Evolutionary conservation across 2,888 invertebrate genomes (phyloP).

Genomic region (Acronicta leporina): DNA sequence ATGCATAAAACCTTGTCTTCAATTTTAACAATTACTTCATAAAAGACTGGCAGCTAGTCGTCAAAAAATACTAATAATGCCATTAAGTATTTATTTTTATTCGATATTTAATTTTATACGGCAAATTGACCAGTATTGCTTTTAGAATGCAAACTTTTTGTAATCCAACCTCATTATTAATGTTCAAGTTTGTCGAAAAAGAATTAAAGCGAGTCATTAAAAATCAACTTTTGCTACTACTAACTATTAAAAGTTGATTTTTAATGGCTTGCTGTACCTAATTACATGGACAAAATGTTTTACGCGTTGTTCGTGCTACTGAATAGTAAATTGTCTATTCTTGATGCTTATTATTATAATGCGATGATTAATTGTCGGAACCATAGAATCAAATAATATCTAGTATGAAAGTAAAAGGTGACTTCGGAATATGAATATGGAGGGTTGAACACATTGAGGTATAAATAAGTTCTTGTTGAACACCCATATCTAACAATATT

Average conservation of each 20-base stretch:
- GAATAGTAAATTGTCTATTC: conserved; percentile 19
- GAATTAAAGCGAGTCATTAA: too few species aligned
- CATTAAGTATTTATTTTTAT: conserved; percentile 1
- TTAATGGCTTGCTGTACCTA: too few species aligned
- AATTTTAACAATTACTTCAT: too few species aligned
- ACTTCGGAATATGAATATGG: conserved; percentile 17
- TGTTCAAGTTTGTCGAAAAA: background rate
- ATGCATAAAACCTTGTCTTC: too few species aligned
- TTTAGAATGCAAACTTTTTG: too few species aligned
- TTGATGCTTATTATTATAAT: background rate
- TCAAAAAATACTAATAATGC: conserved; percentile 1
- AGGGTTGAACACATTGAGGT: conserved; percentile 1
- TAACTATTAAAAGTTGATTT: too few species aligned
- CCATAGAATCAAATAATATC: conserved; percentile 24
- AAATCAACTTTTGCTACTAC: too few species aligned
- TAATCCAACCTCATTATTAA: background rate
- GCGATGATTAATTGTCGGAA: conserved; percentile 41
- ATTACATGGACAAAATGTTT: background rate
- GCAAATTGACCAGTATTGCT: background rate
- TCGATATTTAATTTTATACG: background rate
- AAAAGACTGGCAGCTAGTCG: background rate
- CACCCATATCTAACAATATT: too few species aligned
- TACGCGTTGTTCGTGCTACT: too few species aligned
- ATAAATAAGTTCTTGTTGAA: background rate
- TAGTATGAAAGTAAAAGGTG: conserved; percentile 37